These are phyloP conservation scores for Gallinago solitaria DNA, from an alignment of 2,797 vertebrate species.

Conservation along the genomic window DNA sequence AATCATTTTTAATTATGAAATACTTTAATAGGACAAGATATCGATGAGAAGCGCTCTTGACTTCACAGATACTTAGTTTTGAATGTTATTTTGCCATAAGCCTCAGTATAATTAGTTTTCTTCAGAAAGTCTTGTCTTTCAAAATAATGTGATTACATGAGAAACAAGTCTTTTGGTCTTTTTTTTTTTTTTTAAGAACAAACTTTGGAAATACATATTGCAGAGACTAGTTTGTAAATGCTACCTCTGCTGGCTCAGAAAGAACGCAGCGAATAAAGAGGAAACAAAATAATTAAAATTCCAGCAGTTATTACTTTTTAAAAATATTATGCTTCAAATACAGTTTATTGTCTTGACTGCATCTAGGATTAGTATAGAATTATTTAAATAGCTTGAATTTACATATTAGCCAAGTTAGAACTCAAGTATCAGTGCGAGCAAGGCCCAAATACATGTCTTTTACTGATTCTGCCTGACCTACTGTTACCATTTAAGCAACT, in stretches of 20 bases:
- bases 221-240: background rate
- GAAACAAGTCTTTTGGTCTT: background rate
- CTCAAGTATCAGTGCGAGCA: background rate
- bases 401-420: background rate
- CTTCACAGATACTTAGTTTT: background rate
- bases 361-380: background rate
- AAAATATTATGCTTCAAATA: background rate
- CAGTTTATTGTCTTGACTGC: background rate
- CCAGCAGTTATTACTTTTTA: background rate
- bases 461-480: background rate
- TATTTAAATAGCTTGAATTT: background rate
- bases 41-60: background rate
- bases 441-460: background rate
- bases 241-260: background rate
- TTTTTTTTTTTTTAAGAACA: background rate
- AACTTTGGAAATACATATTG: background rate
- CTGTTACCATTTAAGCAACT: background rate
- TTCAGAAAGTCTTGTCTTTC: background rate
- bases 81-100: background rate
- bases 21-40: background rate
- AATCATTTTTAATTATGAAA: background rate
- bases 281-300: background rate
- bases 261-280: background rate
- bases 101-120: background rate
- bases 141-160: background rate